phyloP scores from a whole-genome alignment of 2,888 invertebrate genomes.

The Serripes groenlandicus region DNA sequence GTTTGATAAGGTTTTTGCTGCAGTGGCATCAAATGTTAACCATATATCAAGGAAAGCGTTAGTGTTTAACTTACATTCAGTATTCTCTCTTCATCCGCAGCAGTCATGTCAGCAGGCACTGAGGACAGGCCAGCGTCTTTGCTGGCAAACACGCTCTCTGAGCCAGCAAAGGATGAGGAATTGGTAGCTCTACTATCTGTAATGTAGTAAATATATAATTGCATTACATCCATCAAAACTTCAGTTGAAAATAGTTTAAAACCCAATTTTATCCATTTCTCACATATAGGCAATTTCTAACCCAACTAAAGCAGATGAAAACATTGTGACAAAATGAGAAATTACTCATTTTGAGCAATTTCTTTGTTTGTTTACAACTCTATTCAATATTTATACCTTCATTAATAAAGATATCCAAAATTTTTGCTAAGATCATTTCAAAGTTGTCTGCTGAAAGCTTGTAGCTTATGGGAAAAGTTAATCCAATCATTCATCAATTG shows the following conservation, averaged over 20 bases:
- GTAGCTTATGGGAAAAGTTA: no score
- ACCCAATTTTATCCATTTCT: neutral
- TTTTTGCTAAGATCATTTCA: no score
- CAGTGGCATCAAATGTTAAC: no score
- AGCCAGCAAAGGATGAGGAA: constrained; percentile 78
- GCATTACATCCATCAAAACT: no score
- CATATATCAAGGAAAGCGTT: no score
- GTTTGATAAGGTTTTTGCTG: no score
- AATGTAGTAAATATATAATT: constrained; percentile 24
- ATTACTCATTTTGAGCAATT: neutral
- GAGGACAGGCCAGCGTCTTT: constrained; percentile 77
- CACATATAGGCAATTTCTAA: neutral
- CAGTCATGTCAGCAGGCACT: constrained; percentile 69
- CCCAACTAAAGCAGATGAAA: neutral
- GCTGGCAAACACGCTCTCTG: constrained; percentile 82
- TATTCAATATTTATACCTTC: no score
- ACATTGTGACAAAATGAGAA: neutral
- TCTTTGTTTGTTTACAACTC: neutral
- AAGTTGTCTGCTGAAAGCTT: no score
- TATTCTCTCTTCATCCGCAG: constrained; percentile 77
- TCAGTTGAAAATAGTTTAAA: no score
- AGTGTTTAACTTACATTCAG: constrained; percentile 76
- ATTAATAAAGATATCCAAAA: no score
- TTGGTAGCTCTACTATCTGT: constrained; percentile 80
- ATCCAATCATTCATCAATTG: no score